These are phyloP conservation scores for Trididemnum nubilum DNA, from an alignment of 23 tunicate species.

Conservation along the genomic window DNA sequence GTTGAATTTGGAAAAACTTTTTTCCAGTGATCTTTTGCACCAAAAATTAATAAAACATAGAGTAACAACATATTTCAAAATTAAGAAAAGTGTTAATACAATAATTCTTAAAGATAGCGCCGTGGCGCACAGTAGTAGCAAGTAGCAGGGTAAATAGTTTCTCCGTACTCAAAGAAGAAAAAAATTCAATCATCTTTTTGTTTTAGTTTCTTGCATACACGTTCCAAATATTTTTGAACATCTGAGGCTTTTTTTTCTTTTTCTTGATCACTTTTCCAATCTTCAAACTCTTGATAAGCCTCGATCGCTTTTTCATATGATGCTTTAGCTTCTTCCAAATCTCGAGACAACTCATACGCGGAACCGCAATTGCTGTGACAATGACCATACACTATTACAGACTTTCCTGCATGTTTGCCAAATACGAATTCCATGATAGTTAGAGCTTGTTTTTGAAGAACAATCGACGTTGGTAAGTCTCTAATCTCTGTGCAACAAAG, in stretches of 20 bases:
- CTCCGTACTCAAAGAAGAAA: no score
- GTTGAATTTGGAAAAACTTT: no score
- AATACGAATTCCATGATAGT: conserved; percentile 4
- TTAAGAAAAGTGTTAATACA: no score
- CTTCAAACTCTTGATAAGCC: neutral
- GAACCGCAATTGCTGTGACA: neutral
- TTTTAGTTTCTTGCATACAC: neutral
- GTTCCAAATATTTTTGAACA: neutral
- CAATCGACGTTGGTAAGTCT: neutral
- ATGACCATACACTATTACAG: neutral
- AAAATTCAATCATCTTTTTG: neutral
- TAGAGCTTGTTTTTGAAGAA: neutral
- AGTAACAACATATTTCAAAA: no score
- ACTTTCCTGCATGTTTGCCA: neutral
- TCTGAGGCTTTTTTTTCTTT: neutral
- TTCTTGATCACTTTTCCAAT: neutral
- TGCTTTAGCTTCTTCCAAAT: neutral
- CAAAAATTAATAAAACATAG: no score
- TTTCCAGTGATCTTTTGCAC: no score
- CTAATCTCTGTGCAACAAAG: conserved; percentile 1
- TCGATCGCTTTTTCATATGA: neutral
- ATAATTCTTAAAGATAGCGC: no score
- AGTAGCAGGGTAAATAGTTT: no score
- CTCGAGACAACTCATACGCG: neutral
- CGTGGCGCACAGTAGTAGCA: no score